phyloP scores from a whole-genome alignment of 2,797 vertebrate species.

The Rhynchotus rufescens region DNA sequence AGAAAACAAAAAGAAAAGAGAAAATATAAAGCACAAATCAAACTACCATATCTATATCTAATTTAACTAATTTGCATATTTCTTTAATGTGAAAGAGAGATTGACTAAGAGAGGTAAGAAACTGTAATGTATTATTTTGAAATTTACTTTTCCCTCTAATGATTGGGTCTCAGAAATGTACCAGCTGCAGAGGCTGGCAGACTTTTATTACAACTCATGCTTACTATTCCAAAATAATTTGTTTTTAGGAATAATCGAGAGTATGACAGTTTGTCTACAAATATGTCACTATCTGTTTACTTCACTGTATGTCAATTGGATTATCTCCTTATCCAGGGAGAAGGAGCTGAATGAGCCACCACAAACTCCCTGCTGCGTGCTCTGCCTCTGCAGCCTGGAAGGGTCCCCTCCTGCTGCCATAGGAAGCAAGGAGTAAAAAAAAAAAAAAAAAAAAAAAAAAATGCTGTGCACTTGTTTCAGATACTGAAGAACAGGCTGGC shows the following conservation, averaged over 20 bases:
- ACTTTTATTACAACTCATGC: conserved; percentile 26
- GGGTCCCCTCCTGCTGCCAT: conserved; percentile 54
- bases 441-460: not conserved
- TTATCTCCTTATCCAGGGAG: conserved; percentile 66
- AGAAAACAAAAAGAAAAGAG: not conserved
- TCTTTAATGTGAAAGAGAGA: conserved; percentile 15
- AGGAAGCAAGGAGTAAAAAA: conserved; percentile 36
- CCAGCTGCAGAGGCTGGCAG: conserved; percentile 73
- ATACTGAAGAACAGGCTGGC: conserved; percentile 20
- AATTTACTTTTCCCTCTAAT: conserved; percentile 65
- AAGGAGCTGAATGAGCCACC: conserved; percentile 60
- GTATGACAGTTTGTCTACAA: conserved; percentile 81
- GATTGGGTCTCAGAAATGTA: conserved; percentile 48
- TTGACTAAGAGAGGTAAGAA: conserved; percentile 51
- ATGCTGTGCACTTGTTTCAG: conserved; percentile 19
- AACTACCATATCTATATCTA: not conserved
- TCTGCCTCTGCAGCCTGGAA: conserved; percentile 28
- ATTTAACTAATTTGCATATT: not conserved
- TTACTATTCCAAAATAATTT: conserved; percentile 77
- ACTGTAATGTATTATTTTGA: conserved; percentile 29
- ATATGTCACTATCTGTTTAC: conserved; percentile 81
- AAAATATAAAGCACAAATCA: not conserved
- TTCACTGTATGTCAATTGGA: conserved; percentile 72
- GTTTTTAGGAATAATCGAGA: conserved; percentile 70
- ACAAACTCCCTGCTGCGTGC: conserved; percentile 55